Evolutionary conservation across 2,888 invertebrate species (phyloP), one percentile per base, ranked within the genome.

Genomic region (Epinotia bilunana): DNA sequence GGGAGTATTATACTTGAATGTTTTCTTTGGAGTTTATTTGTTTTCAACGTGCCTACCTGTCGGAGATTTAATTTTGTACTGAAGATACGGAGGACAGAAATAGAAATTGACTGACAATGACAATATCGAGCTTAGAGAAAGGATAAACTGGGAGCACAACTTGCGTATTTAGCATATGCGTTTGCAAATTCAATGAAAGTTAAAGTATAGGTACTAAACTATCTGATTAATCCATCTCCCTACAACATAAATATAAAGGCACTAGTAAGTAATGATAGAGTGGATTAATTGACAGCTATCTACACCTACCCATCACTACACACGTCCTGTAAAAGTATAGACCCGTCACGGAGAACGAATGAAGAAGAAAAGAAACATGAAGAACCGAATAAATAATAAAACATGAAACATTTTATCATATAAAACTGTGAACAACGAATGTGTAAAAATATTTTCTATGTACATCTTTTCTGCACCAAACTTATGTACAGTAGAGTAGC

Each of bases 281-380:
- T n/a, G 43, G 18, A 20, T 58, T 60, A 58, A 64, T 74, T 60
- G 70, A 74, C 64, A 64, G 64, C 46, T 53, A 64, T 74, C 70
- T 64, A 39, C 70, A 74, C 70, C 70, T 71, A 65, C 65, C 65
- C 18, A 16, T 61, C 55, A 71, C 33, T 55, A 64, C 64, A 43
- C 70, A 46, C 18, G 39, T 70, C 33, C 60, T 64, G 18, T 5
- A 23, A 43, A 43, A 55, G 16, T n/a, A 39, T 53, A 62, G 53
- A 67, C 43, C n/a, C 1, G 20, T 43, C 73, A 57, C 43, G 57
- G 55, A 63, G 46, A 16, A 39, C 11, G 20, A 39, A 60, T 12
- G 4, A 1, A 12, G 20, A 55, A 69, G 62, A 74, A 33, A 33
- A 69, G 62, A 46, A 46, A 12, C 18, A 18, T 39, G 6, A 2